phyloP scores from a whole-genome alignment of 2,797 vertebrate species.

The Helostoma temminkii region DNA sequence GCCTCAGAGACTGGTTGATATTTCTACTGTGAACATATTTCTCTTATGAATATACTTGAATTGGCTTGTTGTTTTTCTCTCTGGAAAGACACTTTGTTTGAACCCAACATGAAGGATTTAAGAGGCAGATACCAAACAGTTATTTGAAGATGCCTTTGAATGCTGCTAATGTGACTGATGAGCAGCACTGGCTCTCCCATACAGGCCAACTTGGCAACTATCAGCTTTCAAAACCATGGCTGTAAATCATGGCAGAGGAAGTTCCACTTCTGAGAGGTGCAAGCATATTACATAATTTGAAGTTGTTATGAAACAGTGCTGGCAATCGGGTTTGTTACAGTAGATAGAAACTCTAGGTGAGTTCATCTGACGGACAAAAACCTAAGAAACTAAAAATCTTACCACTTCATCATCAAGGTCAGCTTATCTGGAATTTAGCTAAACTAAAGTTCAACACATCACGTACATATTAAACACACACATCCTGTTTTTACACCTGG shows the following conservation, averaged over 20 bases:
- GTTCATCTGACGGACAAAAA: neutral
- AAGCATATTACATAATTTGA: constrained; percentile 40
- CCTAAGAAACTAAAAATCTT: neutral
- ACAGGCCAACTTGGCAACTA: constrained; percentile 37
- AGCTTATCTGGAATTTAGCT: no score
- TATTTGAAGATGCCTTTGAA: constrained; percentile 57
- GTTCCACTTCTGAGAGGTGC: constrained; percentile 10
- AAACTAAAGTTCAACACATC: no score
- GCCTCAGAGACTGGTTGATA: constrained; percentile 9
- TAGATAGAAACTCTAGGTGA: constrained; percentile 16
- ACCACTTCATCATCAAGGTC: no score
- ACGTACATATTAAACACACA: no score
- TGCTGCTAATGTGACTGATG: constrained; percentile 38
- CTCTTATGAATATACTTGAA: neutral
- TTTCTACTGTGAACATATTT: constrained; percentile 8
- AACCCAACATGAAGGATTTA: neutral
- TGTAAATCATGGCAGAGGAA: constrained; percentile 14
- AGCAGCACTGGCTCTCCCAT: constrained; percentile 4
- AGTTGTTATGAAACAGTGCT: constrained; percentile 38
- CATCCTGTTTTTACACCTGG: no score
- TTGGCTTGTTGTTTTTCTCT: constrained; percentile 3
- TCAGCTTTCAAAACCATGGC: constrained; percentile 17
- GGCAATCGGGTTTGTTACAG: constrained; percentile 8
- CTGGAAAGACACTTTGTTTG: constrained; percentile 1
- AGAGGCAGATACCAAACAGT: constrained; percentile 37